A percentile compares a stretch with the other conserved stretches of the same genome.
phyloP scores from a whole-genome alignment of 2,797 vertebrate genomes.

The Apogon hyalosoma region DNA sequence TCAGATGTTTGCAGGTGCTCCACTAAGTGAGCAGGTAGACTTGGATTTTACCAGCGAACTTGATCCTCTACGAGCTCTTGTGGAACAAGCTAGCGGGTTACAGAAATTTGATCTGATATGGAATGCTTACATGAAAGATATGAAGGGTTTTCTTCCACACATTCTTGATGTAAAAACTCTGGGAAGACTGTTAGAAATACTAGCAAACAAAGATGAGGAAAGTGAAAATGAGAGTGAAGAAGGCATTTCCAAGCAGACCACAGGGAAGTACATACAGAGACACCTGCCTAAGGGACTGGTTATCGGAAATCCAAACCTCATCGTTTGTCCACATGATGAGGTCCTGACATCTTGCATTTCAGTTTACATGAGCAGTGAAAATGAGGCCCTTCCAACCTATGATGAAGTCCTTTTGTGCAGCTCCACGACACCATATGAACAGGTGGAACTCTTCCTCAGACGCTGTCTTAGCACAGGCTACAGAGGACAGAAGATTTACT shows the following conservation, averaged over 20 bases:
- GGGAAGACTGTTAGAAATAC: slow-evolving; percentile 83
- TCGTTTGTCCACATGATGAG: slow-evolving; percentile 87
- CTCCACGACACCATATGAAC: slow-evolving; percentile 86
- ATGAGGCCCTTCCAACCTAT: slow-evolving; percentile 88
- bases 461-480: slow-evolving; percentile 86
- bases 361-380: slow-evolving; percentile 88
- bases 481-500: slow-evolving; percentile 86
- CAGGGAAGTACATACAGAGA: slow-evolving; percentile 62
- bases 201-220: slow-evolving; percentile 74
- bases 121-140: slow-evolving; percentile 86
- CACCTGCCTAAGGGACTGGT: slow-evolving; percentile 84
- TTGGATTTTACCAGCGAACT: slow-evolving; percentile 27
- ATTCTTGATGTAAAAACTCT: slow-evolving; percentile 88
- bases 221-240: slow-evolving; percentile 42
- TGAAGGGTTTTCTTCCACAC: slow-evolving; percentile 82
- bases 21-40: slow-evolving; percentile 29
- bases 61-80: slow-evolving; percentile 44
- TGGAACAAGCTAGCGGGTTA: slow-evolving; percentile 54
- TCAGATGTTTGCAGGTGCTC: slow-evolving; percentile 78
- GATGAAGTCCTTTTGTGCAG: slow-evolving; percentile 95
- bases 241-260: slow-evolving; percentile 50
- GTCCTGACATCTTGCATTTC: slow-evolving; percentile 89
- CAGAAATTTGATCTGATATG: slow-evolving; percentile 83
- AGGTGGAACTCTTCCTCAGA: slow-evolving; percentile 92
- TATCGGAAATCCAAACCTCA: slow-evolving; percentile 89